Base-by-base conservation (phyloP, 2,888 invertebrate genomes). In the Ceraclea dissimilis region DNA sequence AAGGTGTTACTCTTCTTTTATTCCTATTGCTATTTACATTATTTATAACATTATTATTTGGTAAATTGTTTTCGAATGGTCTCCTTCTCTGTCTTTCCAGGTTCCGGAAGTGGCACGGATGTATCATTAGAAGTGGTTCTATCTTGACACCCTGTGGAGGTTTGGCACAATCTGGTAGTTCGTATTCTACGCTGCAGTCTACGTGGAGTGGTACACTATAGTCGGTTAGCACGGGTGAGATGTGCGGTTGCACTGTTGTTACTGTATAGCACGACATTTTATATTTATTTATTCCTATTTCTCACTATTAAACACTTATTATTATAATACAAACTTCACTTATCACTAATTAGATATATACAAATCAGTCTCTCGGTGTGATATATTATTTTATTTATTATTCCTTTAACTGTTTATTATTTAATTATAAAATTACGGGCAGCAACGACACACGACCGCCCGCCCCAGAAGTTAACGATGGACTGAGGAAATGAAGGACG, bases 121-220 rank as follows among this genome's bases (percentile, higher is more conserved):
- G 86, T 65, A 86, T 86, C 85, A 86, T 86, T 59, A 86, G 75
- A 62, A 86, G 73, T n/a, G 86, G 86, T 66, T 86, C 86, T 63
- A 81, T 79, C 63, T 83, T 71, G 64, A 79, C 80, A 2, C 85
- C 84, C 60, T 81, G 82, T 46, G 86, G 85, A 49, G 86, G 86
- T 68, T 85, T 85, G 21, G 85, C 84, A 68, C 84, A 83, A 66
- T 85, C 85, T 58, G 86, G 86, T 65, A 86, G 71, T 71, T 86
- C 86, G 74, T 86, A 86, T 69, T 86, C 86, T 57, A 86, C 86
- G 71, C 85, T 85, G 71, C 86, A 86, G 67, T 86, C 86, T 64
- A 86, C 86, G 71, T 85, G 85, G 63, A 86, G 72, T 58, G 86
- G 86, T 67, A 83, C 79, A 64, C 80, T 80, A 69, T 83, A 86